phyloP scores from a whole-genome alignment of 2,888 invertebrate genomes.

The Carterocephalus palaemon region DNA sequence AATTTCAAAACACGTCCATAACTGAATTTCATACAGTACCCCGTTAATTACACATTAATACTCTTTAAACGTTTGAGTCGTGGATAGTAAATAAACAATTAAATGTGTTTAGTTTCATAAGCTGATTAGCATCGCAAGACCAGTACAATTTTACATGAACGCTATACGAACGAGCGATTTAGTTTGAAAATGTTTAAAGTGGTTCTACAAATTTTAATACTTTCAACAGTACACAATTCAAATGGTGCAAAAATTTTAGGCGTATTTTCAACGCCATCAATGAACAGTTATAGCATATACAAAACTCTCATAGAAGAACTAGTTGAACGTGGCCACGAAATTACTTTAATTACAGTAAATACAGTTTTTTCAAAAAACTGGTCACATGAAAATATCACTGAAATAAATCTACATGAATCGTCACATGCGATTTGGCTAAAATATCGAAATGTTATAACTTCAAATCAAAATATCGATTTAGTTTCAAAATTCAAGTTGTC shows the following conservation, averaged over 20 bases:
- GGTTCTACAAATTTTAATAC: not conserved
- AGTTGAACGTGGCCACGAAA: slow-evolving; percentile 51
- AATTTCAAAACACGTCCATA: too few relatives aligned
- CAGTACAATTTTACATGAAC: too few relatives aligned
- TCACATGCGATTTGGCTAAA: slow-evolving; percentile 43
- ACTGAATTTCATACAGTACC: too few relatives aligned
- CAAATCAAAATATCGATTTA: slow-evolving; percentile 3
- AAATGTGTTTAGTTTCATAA: too few relatives aligned
- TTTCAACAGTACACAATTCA: not conserved
- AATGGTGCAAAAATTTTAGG: slow-evolving; percentile 45
- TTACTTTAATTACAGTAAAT: slow-evolving; percentile 50
- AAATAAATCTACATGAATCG: slow-evolving; percentile 48
- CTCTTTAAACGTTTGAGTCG: too few relatives aligned
- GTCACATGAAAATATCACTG: slow-evolving; percentile 43
- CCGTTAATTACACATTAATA: too few relatives aligned
- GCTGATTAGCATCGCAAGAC: too few relatives aligned
- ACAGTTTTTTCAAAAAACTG: slow-evolving; percentile 44
- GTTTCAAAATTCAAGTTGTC: not conserved
- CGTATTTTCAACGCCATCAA: slow-evolving; percentile 47
- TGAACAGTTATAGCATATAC: slow-evolving; percentile 45
- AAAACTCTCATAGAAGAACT: slow-evolving; percentile 47
- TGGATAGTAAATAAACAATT: too few relatives aligned
- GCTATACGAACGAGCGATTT: too few relatives aligned
- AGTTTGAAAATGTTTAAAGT: slow-evolving; percentile 8
- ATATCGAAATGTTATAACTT: not conserved